A percentile compares a stretch with the other conserved stretches of the same genome.
These are phyloP conservation scores for Pantala flavescens DNA, from an alignment of 1,140 invertebrate genomes.

Conservation along the genomic window DNA sequence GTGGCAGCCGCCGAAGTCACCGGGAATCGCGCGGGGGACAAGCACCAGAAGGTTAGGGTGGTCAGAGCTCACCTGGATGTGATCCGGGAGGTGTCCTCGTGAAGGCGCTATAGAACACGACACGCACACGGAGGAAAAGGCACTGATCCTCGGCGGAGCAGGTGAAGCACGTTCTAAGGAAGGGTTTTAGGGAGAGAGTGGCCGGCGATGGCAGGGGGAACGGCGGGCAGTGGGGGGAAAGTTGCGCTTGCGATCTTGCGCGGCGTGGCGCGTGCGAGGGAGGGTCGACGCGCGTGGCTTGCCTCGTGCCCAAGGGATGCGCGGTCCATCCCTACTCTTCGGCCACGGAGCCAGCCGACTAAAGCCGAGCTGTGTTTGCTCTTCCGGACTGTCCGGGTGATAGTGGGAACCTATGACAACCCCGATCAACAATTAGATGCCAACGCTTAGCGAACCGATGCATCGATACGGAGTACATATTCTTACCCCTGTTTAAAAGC, in stretches of 20 bases:
- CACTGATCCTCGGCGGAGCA: not conserved
- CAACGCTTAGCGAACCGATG: too few species aligned
- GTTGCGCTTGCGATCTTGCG: not conserved
- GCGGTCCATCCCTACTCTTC: not conserved
- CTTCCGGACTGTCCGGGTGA: too few species aligned
- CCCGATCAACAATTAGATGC: too few species aligned
- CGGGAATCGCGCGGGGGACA: too few species aligned
- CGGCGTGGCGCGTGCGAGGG: constrained; percentile 1
- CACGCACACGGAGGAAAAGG: not conserved
- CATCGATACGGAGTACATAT: too few species aligned
- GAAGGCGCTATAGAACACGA: too few species aligned
- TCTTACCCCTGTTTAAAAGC: too few species aligned
- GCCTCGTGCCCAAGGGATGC: constrained; percentile 5
- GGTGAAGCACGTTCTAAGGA: not conserved
- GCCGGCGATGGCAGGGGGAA: not conserved
- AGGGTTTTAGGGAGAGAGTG: not conserved
- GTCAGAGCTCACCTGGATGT: too few species aligned
- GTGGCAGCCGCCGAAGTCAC: too few species aligned
- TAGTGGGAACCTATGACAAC: too few species aligned
- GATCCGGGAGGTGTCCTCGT: too few species aligned
- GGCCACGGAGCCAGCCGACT: not conserved
- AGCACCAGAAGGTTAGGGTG: too few species aligned
- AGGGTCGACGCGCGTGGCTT: not conserved
- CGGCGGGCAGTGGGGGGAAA: not conserved
- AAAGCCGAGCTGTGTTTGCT: not conserved